A percentile compares a stretch with the other conserved stretches of the same genome.
phyloP scores from a whole-genome alignment of 37 sponge, comb jelly and placozoan genomes.

The Bolinopsis microptera region DNA sequence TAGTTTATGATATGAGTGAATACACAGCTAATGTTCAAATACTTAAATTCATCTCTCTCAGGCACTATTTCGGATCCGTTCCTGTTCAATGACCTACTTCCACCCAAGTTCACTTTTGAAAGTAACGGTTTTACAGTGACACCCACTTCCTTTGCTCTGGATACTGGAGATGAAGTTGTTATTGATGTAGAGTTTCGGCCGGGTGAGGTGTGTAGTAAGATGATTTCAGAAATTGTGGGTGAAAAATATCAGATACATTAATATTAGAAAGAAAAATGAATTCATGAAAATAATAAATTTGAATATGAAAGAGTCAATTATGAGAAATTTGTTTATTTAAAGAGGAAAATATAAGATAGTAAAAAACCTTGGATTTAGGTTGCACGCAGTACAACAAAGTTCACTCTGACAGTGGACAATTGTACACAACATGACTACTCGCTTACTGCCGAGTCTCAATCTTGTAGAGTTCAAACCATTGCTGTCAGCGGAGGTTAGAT shows the following conservation, averaged over 20 bases:
- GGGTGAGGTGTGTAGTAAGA: slow-evolving; percentile 1
- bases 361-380: too few species aligned
- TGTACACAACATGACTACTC: slow-evolving; percentile 24
- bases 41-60: too few species aligned
- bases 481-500: slow-evolving; percentile 60
- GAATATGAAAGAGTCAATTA: too few species aligned
- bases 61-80: background rate
- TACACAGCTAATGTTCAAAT: too few species aligned
- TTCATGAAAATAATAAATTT: too few species aligned
- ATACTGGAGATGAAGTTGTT: slow-evolving; percentile 3
- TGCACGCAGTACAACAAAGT: background rate
- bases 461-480: slow-evolving; percentile 26
- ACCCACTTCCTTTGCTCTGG: slow-evolving; percentile 47
- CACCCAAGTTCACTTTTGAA: background rate
- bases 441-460: background rate
- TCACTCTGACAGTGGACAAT: slow-evolving; percentile 39
- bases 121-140: background rate
- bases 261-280: too few species aligned
- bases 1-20: background rate
- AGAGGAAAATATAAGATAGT: too few species aligned
- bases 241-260: too few species aligned
- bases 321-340: too few species aligned
- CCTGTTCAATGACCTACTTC: slow-evolving; percentile 25
- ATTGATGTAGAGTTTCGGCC: slow-evolving; percentile 33
- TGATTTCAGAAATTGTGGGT: too few species aligned